A percentile compares a stretch with the other conserved stretches of the same genome.
phyloP scores from a whole-genome alignment of 2,113 vertebrate species.

The Oenanthe oenanthe region DNA sequence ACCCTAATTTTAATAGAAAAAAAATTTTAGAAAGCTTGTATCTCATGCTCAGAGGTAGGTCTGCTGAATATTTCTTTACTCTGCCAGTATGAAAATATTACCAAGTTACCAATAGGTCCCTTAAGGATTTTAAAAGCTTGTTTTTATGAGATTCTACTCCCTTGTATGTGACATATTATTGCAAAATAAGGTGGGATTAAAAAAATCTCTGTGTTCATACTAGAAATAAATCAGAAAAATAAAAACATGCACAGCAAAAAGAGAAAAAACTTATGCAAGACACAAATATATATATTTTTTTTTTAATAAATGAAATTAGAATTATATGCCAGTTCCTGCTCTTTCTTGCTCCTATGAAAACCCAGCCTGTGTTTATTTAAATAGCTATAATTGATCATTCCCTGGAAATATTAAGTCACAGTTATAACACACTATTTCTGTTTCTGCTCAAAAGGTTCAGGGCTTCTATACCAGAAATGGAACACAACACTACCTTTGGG shows the following conservation, averaged over 20 bases:
- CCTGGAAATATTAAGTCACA: constrained; percentile 55
- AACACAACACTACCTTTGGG: constrained; percentile 85
- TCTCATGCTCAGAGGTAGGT: not conserved
- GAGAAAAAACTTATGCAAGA: not conserved
- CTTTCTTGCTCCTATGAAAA: constrained; percentile 40
- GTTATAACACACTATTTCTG: constrained; percentile 59
- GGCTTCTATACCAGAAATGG: constrained; percentile 78
- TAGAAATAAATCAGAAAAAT: constrained; percentile 30
- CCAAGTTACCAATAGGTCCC: not conserved
- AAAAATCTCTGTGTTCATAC: not conserved
- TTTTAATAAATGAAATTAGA: not conserved
- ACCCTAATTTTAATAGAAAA: constrained; percentile 49
- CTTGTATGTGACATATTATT: not conserved
- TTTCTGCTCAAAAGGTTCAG: constrained; percentile 73
- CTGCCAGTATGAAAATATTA: not conserved
- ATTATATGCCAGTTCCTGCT: constrained; percentile 35
- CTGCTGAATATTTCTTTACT: not conserved
- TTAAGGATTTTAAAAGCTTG: constrained; percentile 14
- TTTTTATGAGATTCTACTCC: not conserved
- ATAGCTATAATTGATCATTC: constrained; percentile 55
- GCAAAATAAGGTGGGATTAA: not conserved
- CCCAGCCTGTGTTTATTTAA: constrained; percentile 62
- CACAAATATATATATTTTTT: not conserved
- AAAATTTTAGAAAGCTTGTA: constrained; percentile 19
- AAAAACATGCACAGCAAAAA: not conserved